These are phyloP conservation scores for Solenodon paradoxus DNA, from an alignment of 2,113 vertebrate genomes.

Conservation along the genomic window DNA sequence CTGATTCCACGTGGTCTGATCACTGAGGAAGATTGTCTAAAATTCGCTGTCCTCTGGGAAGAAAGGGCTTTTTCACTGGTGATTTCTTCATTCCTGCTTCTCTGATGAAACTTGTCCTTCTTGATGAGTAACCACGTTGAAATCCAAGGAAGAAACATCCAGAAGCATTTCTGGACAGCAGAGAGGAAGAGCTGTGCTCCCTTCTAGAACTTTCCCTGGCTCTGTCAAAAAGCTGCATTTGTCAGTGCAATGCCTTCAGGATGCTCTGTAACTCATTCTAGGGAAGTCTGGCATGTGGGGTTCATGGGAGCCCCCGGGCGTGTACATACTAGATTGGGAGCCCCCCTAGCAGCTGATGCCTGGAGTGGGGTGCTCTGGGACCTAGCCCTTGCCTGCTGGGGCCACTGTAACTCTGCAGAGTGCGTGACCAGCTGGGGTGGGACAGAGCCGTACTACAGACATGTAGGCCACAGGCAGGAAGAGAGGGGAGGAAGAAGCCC, in stretches of 20 bases:
- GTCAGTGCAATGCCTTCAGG: background rate
- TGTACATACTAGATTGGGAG: background rate
- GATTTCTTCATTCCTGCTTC: background rate
- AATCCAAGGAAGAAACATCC: too few relatives aligned
- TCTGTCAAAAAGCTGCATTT: background rate
- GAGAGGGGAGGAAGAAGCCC: too few relatives aligned
- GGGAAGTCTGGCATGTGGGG: background rate
- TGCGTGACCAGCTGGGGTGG: background rate
- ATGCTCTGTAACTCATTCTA: background rate
- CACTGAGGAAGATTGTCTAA: too few relatives aligned
- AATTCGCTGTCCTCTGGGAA: too few relatives aligned
- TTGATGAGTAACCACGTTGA: too few relatives aligned
- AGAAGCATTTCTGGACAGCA: too few relatives aligned
- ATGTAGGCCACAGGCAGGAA: too few relatives aligned
- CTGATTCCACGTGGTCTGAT: too few relatives aligned
- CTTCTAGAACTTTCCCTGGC: background rate
- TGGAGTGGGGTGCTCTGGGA: background rate
- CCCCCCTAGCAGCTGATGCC: background rate
- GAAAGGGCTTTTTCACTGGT: too few relatives aligned
- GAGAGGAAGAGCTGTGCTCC: background rate
- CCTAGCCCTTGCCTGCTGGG: too few relatives aligned
- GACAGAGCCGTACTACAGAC: background rate
- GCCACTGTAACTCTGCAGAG: background rate
- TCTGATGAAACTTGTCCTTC: too few relatives aligned
- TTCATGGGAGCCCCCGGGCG: background rate